Evolutionary conservation across 1,140 invertebrate species (phyloP), one percentile per base, ranked within the genome.

Genomic region (Bombyx mandarina): DNA sequence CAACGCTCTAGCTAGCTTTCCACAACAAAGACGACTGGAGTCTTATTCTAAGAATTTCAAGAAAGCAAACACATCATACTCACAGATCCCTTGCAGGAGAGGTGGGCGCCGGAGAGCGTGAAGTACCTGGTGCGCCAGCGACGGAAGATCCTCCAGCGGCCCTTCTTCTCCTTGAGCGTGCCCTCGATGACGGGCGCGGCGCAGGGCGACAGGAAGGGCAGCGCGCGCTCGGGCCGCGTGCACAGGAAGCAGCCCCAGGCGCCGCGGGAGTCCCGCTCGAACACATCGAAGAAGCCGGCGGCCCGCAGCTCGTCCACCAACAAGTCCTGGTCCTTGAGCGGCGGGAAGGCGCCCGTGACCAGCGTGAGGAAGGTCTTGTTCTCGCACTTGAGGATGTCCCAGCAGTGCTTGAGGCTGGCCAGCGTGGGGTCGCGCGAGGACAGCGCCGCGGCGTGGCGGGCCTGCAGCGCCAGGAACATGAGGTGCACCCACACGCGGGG

Each of bases 161-260:
- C 96, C 84, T 97, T 97, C 88, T 98, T 98, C 88, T 98, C 97
- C 88, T 98, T 98, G 12, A 98, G 84, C 79, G 96, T 95, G 1
- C 97, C 97, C 89, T 98, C 92, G 59, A 96, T 94, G 58, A 95
- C 93, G 51, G 94, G 94, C 75, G 92, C 89, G 48, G 91, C 91
- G 69, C 92, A 90, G 8, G 90, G 93, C 70, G 93, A 90, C 12
- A 97, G 85, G 77, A 97, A 95, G 6, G 93, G 94, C 18, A 92
- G 90, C 10, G 96, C 94, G 73, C 94, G 91, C 72, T 98, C 96
- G 1, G 96, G 96, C 87, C 97, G 95, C 76, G 95, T 95, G 81
- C 97, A 98, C 56, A 96, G 89, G 81, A 97, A 97, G 84, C 95
- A 97, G 26, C 93, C 93, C 95, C 96, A 97, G 2, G 79, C 71